Conservation (phyloP, 2,888 invertebrate genomes). For the Gari tellinella region DNA sequence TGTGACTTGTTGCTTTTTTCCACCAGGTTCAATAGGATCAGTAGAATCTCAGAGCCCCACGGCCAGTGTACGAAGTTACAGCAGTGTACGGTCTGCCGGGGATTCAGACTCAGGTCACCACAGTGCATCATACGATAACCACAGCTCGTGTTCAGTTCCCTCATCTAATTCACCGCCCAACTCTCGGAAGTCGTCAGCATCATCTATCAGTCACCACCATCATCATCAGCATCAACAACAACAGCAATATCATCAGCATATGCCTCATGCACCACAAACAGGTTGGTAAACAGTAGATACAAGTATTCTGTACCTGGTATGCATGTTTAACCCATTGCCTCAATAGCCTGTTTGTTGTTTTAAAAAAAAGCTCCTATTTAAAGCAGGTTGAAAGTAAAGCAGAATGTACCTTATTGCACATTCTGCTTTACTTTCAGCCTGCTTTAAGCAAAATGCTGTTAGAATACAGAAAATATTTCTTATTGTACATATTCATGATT, state of each 20-base stretch:
- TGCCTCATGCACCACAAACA: conserved; percentile 51
- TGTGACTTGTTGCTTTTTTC: background rate
- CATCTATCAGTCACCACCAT: conserved; percentile 1
- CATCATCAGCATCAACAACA: conserved; percentile 31
- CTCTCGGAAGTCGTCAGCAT: conserved; percentile 14
- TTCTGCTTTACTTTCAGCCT: no score
- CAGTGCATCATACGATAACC: conserved; percentile 82
- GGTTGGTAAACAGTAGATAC: no score
- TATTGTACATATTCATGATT: no score
- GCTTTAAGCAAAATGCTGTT: no score
- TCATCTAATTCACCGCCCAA: conserved; percentile 71
- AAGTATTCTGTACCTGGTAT: no score
- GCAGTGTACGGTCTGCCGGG: conserved; percentile 69
- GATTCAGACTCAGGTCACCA: conserved; percentile 84
- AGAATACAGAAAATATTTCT: no score
- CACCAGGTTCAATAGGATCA: conserved; percentile 85
- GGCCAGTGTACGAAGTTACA: conserved; percentile 80
- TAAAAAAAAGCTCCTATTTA: no score
- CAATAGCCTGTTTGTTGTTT: no score
- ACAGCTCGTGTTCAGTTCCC: conserved; percentile 81
- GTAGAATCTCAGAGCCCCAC: conserved; percentile 92
- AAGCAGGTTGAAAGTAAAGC: no score
- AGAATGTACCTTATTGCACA: no score
- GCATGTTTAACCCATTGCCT: no score
- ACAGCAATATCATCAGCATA: background rate